Evolutionary conservation across 2,797 vertebrate genomes (phyloP).

Genomic region (Danio choprae): DNA sequence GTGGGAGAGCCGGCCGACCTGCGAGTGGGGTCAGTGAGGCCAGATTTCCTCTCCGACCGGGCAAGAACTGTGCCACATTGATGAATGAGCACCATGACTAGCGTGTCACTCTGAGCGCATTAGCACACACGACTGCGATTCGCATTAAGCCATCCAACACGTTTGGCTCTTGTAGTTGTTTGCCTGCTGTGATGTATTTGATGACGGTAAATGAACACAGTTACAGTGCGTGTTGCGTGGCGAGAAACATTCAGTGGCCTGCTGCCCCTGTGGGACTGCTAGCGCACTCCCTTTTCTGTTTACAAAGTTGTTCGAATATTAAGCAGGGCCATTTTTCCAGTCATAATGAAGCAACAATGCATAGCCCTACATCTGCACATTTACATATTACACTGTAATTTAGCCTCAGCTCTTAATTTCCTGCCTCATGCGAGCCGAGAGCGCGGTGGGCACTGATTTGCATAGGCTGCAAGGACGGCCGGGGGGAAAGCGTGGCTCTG

Average conservation of each 20-base stretch:
- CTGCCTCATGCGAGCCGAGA: conserved; percentile 65
- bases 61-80: conserved; percentile 66
- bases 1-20: conserved; percentile 52
- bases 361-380: conserved; percentile 74
- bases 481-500: conserved; percentile 60
- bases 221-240: conserved; percentile 31
- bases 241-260: conserved; percentile 64
- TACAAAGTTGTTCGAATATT: conserved; percentile 77
- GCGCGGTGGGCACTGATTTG: conserved; percentile 65
- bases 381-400: conserved; percentile 71
- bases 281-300: conserved; percentile 71
- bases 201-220: conserved; percentile 47
- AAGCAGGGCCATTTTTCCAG: conserved; percentile 65
- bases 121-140: conserved; percentile 70
- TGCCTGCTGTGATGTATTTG: conserved; percentile 40
- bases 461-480: conserved; percentile 67
- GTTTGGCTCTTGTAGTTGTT: conserved; percentile 57
- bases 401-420: conserved; percentile 70
- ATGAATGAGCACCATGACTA: conserved; percentile 72
- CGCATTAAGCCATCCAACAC: conserved; percentile 69
- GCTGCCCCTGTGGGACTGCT: conserved; percentile 61
- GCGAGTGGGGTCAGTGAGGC: conserved; percentile 59
- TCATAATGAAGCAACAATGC: conserved; percentile 70
- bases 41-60: conserved; percentile 54
- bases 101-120: conserved; percentile 68